Percentiles rank a stretch among this genome's conserved stretches.
These are phyloP conservation scores for Troides aeacus DNA, from an alignment of 2,888 invertebrate species.

Conservation along the genomic window DNA sequence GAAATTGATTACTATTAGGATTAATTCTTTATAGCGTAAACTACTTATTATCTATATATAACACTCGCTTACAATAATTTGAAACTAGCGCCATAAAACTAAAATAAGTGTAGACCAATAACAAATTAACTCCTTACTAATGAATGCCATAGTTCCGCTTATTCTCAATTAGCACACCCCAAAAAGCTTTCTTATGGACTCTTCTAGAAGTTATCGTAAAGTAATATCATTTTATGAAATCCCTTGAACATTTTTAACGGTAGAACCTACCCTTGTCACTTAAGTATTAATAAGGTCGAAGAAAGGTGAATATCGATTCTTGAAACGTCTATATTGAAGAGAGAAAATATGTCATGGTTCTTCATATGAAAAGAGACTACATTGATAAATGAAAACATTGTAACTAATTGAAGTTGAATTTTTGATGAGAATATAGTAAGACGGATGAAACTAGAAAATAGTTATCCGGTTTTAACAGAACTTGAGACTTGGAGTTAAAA, in stretches of 20 bases:
- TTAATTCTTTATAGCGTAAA: too few species aligned
- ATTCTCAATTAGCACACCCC: neutral
- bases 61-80: too few species aligned
- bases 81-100: neutral
- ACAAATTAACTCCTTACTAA: neutral
- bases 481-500: too few species aligned
- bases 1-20: too few species aligned
- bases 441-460: neutral
- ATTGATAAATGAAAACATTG: neutral
- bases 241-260: neutral
- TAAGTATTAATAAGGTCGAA: slow-evolving; percentile 1
- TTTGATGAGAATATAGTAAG: neutral
- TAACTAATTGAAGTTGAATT: neutral
- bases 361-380: neutral
- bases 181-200: neutral
- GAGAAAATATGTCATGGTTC: neutral
- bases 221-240: neutral
- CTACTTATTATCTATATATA: too few species aligned
- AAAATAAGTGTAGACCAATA: neutral
- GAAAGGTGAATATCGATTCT: slow-evolving; percentile 1
- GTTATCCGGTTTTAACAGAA: too few species aligned
- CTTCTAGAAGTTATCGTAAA: neutral
- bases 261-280: slow-evolving; percentile 2
- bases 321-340: neutral
- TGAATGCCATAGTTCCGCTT: neutral